Conservation (phyloP, 2,888 invertebrate genomes). For the Taenaris catops region DNA sequence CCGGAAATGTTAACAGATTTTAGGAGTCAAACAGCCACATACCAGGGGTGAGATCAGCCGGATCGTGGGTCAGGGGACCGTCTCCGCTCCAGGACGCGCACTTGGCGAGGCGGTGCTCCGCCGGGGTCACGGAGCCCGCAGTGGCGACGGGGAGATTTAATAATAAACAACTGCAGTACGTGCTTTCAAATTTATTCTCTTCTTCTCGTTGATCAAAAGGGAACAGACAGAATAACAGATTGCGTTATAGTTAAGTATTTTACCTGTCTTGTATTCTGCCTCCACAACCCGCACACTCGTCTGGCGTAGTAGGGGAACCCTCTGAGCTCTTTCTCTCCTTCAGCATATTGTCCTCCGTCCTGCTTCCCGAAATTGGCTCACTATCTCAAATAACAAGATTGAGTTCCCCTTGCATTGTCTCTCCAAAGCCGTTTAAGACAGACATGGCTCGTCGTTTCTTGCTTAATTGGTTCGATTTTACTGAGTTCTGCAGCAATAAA, state of each 20-base stretch:
- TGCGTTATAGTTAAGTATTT: slow-evolving; percentile 17
- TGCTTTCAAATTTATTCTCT: too few species aligned
- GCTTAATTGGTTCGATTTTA: too few species aligned
- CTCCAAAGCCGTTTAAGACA: slow-evolving; percentile 32
- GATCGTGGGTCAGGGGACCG: slow-evolving; percentile 48
- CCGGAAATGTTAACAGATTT: too few species aligned
- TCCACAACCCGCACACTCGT: slow-evolving; percentile 82
- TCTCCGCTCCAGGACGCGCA: slow-evolving; percentile 86
- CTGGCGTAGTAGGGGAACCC: slow-evolving; percentile 60
- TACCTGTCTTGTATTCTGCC: slow-evolving; percentile 81
- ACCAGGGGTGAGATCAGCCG: slow-evolving; percentile 80
- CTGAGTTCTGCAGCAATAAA: too few species aligned
- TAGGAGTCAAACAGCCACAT: too few species aligned
- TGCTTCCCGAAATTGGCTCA: slow-evolving; percentile 43
- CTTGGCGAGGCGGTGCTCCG: slow-evolving; percentile 81
- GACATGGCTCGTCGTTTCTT: slow-evolving; percentile 50
- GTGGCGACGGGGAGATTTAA: slow-evolving; percentile 57
- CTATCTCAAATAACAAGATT: slow-evolving; percentile 60
- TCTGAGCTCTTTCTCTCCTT: slow-evolving; percentile 83
- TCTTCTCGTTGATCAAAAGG: too few species aligned
- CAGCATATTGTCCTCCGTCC: slow-evolving; percentile 75
- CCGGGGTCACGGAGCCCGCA: slow-evolving; percentile 25
- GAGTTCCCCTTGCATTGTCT: slow-evolving; percentile 35
- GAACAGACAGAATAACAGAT: too few species aligned
- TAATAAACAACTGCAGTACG: too few species aligned